Percentiles rank a stretch among this genome's conserved stretches.
Evolutionary conservation across 2,797 vertebrate genomes (phyloP).

Genomic region (Ciconia nigra): DNA sequence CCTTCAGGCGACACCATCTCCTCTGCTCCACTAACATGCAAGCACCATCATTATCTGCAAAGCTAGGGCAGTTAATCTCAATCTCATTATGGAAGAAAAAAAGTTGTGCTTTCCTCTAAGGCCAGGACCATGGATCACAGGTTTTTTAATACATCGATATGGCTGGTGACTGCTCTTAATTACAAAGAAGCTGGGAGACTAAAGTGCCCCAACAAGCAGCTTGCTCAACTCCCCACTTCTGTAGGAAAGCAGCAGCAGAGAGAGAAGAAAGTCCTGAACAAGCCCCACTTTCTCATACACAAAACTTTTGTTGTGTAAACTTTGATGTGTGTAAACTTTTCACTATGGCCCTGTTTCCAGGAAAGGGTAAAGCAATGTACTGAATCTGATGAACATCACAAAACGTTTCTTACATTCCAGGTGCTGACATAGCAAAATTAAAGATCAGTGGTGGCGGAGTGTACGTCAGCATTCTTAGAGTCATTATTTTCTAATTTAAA

Average conservation of each 20-base stretch:
- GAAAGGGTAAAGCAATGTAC: background rate
- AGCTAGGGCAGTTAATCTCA: background rate
- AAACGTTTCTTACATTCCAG: background rate
- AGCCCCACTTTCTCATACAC: background rate
- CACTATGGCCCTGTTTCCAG: background rate
- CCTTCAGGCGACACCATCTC: background rate
- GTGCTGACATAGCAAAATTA: background rate
- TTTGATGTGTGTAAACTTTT: background rate
- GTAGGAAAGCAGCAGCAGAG: background rate
- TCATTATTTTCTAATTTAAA: constrained; percentile 25
- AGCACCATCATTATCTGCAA: background rate
- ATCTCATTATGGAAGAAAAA: background rate
- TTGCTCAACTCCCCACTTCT: background rate
- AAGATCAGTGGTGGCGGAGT: background rate
- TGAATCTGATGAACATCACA: background rate
- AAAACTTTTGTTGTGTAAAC: too few species aligned
- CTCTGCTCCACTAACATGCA: background rate
- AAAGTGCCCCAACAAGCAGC: background rate
- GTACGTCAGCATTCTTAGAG: background rate
- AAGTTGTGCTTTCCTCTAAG: background rate
- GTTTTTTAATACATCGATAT: background rate
- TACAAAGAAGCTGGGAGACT: background rate
- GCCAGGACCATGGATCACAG: background rate
- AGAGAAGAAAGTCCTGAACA: background rate
- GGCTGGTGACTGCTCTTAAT: background rate